Percentiles rank a stretch among this genome's conserved stretches.
These are phyloP conservation scores for Unio delphinus DNA, from an alignment of 2,888 invertebrate genomes.

Conservation along the genomic window DNA sequence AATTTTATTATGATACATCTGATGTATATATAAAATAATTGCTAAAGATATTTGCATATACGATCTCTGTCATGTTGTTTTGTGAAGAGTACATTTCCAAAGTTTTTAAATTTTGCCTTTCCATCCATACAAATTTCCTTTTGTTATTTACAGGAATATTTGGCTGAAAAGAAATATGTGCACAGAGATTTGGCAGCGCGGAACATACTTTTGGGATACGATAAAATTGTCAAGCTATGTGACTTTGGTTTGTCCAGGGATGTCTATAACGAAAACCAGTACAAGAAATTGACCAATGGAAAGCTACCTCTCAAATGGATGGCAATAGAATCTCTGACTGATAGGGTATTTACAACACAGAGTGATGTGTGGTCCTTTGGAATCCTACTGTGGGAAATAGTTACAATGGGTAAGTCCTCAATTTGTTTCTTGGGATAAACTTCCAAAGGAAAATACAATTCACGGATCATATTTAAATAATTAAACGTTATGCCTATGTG, in stretches of 20 bases:
- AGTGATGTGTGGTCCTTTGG: conserved; percentile 92
- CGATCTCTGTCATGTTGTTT: too few species aligned
- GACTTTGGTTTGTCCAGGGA: conserved; percentile 92
- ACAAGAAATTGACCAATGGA: conserved; percentile 77
- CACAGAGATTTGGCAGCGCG: conserved; percentile 91
- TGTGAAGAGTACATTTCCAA: too few species aligned
- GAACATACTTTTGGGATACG: conserved; percentile 78
- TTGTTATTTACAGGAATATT: conserved; percentile 78
- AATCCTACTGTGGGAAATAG: conserved; percentile 89
- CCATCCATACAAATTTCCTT: too few species aligned
- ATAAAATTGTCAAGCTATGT: conserved; percentile 82
- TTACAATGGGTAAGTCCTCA: conserved; percentile 79
- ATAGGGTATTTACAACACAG: conserved; percentile 85
- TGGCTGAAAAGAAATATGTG: conserved; percentile 86
- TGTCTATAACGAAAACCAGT: conserved; percentile 87
- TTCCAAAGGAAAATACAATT: too few species aligned
- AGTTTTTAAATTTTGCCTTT: too few species aligned
- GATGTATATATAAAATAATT: too few species aligned
- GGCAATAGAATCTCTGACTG: conserved; percentile 72
- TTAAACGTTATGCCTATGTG: too few species aligned
- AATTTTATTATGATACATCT: too few species aligned
- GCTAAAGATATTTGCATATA: too few species aligned
- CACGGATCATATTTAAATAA: too few species aligned
- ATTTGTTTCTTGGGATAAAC: not conserved
- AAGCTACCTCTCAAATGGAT: conserved; percentile 70